Evolutionary conservation across 2,113 vertebrate genomes (phyloP), one percentile per base, ranked within the genome.

Genomic region (Lucifuga dentata): DNA sequence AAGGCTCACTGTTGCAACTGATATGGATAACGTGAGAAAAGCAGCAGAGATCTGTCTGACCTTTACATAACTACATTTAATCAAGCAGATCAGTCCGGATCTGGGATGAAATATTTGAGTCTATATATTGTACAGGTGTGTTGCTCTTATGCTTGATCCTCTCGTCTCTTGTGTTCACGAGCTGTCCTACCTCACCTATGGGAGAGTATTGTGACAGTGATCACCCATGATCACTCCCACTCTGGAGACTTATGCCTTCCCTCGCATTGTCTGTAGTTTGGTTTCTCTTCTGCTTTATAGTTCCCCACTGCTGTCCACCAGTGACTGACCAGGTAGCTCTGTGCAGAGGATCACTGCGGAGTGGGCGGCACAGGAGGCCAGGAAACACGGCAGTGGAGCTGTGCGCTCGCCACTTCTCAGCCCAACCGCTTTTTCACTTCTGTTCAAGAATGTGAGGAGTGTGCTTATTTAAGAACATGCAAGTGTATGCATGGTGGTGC

Each of bases 251-350:
- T 19, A 19, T 43, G 67, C 55, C 45, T 59, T 36, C 9, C 23
- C 24, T 68, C 44, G 3, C 12, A 11, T n/a, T n/a, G 55, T 58
- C 16, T 48, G 17, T 53, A 49, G 63, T 69, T 52, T 46, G 75
- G 73, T 89, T 90, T 90, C 85, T 83, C 72, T 89, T 89, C 89
- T 88, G 85, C 85, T 90, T 89, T 81, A 39, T 58, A 90, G 72
- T 89, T 90, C 86, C 84, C 81, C 84, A 63, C 61, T 17, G 10
- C 5, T 56, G 19, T 74, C 49, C 53, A 55, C 41, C 48, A 69
- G 63, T 86, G 80, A 86, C 76, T 84, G 74, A 76, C 72, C 75
- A 81, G 75, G 77, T 72, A 71, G 40, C 56, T 76, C 13, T 43
- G 7, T 49, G 20, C 39, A 39, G 24, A 39, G 62, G 57, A 16